These are phyloP conservation scores for Cyphomyrmex costatus DNA, from an alignment of 1,140 invertebrate genomes.

Conservation along the genomic window DNA sequence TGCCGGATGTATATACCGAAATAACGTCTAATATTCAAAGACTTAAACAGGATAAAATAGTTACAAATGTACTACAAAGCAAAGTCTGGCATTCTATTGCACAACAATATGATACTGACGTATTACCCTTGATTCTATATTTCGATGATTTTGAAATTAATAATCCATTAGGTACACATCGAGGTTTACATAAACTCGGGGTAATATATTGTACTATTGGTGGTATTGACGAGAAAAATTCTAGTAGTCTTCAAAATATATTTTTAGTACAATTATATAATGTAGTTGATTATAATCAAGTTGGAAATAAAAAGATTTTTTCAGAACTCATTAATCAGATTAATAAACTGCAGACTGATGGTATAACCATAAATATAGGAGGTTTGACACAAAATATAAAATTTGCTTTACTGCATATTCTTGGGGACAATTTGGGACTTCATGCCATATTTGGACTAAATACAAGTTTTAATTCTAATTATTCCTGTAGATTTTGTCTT, in stretches of 20 bases:
- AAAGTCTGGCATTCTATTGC: not conserved
- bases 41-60: not conserved
- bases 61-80: not conserved
- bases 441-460: conserved; percentile 14
- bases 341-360: not conserved
- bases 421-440: conserved; percentile 21
- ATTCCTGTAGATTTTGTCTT: conserved; percentile 17
- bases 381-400: not conserved
- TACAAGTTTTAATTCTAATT: conserved; percentile 34
- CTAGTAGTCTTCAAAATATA: conserved; percentile 18
- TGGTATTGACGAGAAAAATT: not conserved
- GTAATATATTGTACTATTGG: conserved; percentile 2
- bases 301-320: conserved; percentile 18
- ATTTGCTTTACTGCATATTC: not conserved
- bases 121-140: not conserved
- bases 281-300: not conserved
- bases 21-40: conserved; percentile 18
- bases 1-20: not conserved
- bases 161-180: conserved; percentile 7
- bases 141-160: conserved; percentile 10
- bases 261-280: conserved; percentile 18
- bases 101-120: not conserved
- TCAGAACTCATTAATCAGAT: not conserved
- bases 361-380: not conserved
- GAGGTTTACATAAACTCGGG: not conserved